A percentile compares a stretch with the other conserved stretches of the same genome.
phyloP scores from a whole-genome alignment of 2,888 invertebrate genomes.

The Drosophila testacea region DNA sequence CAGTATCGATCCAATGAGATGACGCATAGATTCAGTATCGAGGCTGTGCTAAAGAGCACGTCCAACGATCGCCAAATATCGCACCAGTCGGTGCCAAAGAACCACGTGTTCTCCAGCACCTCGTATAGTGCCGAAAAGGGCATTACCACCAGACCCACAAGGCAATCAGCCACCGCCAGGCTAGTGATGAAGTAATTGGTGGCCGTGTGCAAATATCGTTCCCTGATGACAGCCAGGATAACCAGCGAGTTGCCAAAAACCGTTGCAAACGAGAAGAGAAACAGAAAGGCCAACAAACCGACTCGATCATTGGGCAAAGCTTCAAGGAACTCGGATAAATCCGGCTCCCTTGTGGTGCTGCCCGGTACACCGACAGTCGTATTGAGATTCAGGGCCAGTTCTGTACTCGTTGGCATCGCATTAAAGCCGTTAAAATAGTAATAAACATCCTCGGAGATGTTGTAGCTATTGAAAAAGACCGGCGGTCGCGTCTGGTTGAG shows the following conservation, averaged over 20 bases:
- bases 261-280: slow-evolving; percentile 95
- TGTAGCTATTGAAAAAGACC: slow-evolving; percentile 82
- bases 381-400: slow-evolving; percentile 52
- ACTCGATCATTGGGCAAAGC: slow-evolving; percentile 89
- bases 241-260: slow-evolving; percentile 98
- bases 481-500: slow-evolving; percentile 73
- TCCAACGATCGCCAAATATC: slow-evolving; percentile 99
- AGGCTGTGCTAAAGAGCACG: slow-evolving; percentile 98
- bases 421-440: slow-evolving; percentile 83
- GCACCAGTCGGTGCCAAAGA: slow-evolving; percentile 98
- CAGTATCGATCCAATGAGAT: slow-evolving; percentile 98
- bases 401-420: slow-evolving; percentile 61
- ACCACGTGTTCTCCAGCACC: slow-evolving; percentile 95
- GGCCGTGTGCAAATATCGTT: slow-evolving; percentile 97
- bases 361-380: slow-evolving; percentile 17
- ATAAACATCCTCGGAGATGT: slow-evolving; percentile 83
- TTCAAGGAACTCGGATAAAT: slow-evolving; percentile 84
- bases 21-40: slow-evolving; percentile 98
- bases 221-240: slow-evolving; percentile 96
- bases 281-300: slow-evolving; percentile 91
- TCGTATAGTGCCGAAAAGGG: slow-evolving; percentile 97
- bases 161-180: slow-evolving; percentile 97
- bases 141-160: slow-evolving; percentile 99
- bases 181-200: slow-evolving; percentile 99
- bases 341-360: slow-evolving; percentile 80